Conservation (phyloP, 2,113 vertebrate species). For the Todiramphus saurophagus region DNA sequence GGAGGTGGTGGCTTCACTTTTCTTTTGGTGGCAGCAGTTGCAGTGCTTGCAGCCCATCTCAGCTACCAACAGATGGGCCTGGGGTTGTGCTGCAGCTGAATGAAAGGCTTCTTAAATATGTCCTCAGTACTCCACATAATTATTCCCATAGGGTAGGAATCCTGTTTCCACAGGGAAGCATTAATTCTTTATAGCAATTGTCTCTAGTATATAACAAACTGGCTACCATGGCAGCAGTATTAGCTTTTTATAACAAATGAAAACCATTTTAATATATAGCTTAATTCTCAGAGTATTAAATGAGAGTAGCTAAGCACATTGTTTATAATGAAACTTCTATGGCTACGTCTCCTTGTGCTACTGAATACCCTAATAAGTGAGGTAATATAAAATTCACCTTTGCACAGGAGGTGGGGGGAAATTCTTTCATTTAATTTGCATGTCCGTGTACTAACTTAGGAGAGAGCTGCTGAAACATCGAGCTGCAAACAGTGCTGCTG, state of each 20-base stretch:
- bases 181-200: background rate
- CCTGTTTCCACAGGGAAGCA: background rate
- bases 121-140: background rate
- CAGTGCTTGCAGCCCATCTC: background rate
- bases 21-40: background rate
- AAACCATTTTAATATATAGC: background rate
- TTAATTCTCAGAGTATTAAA: background rate
- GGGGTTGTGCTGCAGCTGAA: background rate
- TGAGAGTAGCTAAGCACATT: background rate
- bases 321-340: background rate
- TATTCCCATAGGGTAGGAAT: background rate
- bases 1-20: background rate
- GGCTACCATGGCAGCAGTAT: background rate
- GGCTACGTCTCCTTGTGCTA: background rate
- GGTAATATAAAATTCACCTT: background rate
- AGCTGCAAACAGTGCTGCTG: background rate
- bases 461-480: background rate
- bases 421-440: background rate
- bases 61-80: background rate
- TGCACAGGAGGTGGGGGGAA: background rate
- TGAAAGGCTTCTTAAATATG: background rate
- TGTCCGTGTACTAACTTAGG: background rate
- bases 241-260: background rate
- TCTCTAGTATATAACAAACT: background rate
- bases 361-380: background rate